Evolutionary conservation across 1,140 invertebrate species (phyloP), one percentile per base, ranked within the genome.

Genomic region (Hyles euphorbiae): DNA sequence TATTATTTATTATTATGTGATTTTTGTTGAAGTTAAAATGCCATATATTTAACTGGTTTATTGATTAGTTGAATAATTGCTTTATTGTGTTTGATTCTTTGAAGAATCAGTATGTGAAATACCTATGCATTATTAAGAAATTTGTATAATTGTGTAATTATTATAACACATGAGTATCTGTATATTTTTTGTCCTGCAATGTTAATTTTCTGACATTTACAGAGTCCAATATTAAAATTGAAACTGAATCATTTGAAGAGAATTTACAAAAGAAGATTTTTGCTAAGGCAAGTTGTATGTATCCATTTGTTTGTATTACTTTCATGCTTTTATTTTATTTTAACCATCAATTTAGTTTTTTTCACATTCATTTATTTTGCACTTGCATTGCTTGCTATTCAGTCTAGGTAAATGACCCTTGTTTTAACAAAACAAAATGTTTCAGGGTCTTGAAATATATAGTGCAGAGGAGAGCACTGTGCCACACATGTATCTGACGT

Each of bases 221-320:
- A 97, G 95, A 92, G 93, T 90, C 94, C 95, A 34, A 94, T 96
- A 50, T 88, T 96, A 61, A 97, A 96, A 89, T 93, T 97, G 48
- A 92, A 93, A 72, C 78, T 97, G 12, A 90, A 90, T 63, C 91
- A 94, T 75, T 92, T 97, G 61, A 93, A 90, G 69, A 91, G 92
- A 76, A 90, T 97, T 49, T 94, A 95, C 51, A 95, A 94, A 84
- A 91, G 96, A 87, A 91, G 96, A 89, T 97, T 96, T 91, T 90
- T 97, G 58, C 83, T 97, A 65, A 91, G 93, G 82, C 95, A 96
- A 91, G 93, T 96, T 85, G 95, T 96, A 92, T 93, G 92, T 93
- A 86, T 83, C 79, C 54, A 47, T 48, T 56, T 48, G 44, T 82
- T 81, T 89, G 71, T 74, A 63, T 61, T 71, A 61, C 70, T 73